Base-by-base conservation (phyloP, 2,888 invertebrate species). In the Branchellion lobata region DNA sequence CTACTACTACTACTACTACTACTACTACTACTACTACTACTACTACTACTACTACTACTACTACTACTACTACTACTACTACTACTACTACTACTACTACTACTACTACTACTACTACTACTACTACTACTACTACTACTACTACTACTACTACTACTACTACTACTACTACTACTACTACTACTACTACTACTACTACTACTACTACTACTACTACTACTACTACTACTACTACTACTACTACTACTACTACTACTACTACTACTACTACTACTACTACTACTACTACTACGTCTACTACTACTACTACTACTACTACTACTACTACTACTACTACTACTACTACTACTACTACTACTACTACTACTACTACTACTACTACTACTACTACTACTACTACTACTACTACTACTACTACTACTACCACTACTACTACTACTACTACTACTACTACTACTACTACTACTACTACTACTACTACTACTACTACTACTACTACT, bases 41-140 rank as follows among this genome's bases (percentile, higher is more conserved):
- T 75, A 75, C 76, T 75, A 75, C 76, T 75, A 75, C 76, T 75
- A 75, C 76, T 75, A 75, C 53, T 75, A 75, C 76, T 57, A 75
- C 76, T 57, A 75, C 76, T 75, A 75, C 76, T 1, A 57, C 53
- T 57, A 75, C 76, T 75, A 75, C 76, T 57, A 75, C 76, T 75
- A 75, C 53, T 69, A 75, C 76, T 0, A 75, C 76, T 75, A 75
- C 76, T 75, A 75, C 76, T 75, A 75, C 76, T 75, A 75, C 76
- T 69, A 75, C 76, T 69, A 75, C 76, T 75, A 75, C 76, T 75
- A 69, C 76, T 75, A 75, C 57, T 75, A 75, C 76, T 75, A 75
- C 76, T 75, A 75, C 76, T 75, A 75, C 76, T 75, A 75, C 57
- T 75, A 75, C 76, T 75, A 75, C 76, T 75, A 75, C 76, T 75